phyloP scores from a whole-genome alignment of 2,113 vertebrate genomes.

The Nannospalax galili region DNA sequence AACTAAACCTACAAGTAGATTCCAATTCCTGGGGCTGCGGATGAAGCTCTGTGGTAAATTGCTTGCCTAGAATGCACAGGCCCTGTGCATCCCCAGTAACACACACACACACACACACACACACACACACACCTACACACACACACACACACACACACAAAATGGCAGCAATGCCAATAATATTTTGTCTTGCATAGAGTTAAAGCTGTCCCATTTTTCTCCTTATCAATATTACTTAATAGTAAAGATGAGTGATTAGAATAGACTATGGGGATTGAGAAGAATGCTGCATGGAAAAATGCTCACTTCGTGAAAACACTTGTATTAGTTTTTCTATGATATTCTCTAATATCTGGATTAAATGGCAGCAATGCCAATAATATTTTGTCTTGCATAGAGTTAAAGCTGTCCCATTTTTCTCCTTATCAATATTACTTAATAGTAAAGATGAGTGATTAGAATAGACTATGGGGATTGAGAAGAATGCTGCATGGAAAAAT shows the following conservation, averaged over 20 bases:
- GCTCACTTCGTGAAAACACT: neutral
- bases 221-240: neutral
- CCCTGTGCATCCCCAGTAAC: too few species aligned
- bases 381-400: neutral
- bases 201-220: neutral
- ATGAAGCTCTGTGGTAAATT: too few species aligned
- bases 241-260: neutral
- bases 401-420: neutral
- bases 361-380: too few species aligned
- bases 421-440: neutral
- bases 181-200: neutral
- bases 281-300: neutral
- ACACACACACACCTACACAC: too few species aligned
- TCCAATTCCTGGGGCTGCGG: too few species aligned
- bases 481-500: neutral
- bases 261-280: neutral
- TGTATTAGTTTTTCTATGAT: slow-evolving; percentile 33
- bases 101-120: neutral
- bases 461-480: neutral
- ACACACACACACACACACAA: too few species aligned
- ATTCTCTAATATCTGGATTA: slow-evolving; percentile 34
- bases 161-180: too few species aligned
- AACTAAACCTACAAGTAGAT: too few species aligned
- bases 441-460: neutral
- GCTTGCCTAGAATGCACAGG: too few species aligned